Base-by-base conservation (phyloP, 2,888 invertebrate species). In the Adelognathus sp. region DNA sequence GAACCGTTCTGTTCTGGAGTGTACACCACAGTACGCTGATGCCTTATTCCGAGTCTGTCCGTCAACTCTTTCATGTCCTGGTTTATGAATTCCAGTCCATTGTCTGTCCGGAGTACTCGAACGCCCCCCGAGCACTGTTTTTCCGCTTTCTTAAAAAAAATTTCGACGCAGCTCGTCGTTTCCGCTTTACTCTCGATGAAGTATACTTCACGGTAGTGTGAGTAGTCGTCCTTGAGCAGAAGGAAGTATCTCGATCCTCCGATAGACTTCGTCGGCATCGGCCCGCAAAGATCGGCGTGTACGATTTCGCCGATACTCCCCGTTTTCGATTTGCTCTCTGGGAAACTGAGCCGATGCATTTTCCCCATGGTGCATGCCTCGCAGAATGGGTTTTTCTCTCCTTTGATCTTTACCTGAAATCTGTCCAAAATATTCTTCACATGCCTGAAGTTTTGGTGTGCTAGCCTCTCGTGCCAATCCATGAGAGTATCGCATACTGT, bases 211-310 rank as follows among this genome's bases (percentile, higher is more conserved):
- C 73, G 71, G 60, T 69, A 78, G 14, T 75, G 66, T 0, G 56
- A 66, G 31, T 64, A 73, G 24, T 81, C 81, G 21, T 75, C 76
- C 36, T 76, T 81, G 9, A 81, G 24, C 7, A 81, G 21, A 0
- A 79, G 39, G 36, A 70, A 81, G 41, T 76, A 81, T 18, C 69
- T 21, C 1, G 76, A 27, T 16, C 77, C 81, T 2, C 78, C 72
- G 7, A 69, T 14, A 1, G 78, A 80, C 1, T 29, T 44, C 3
- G 54, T 56, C 5, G 58, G 76, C 79, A 81, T 76, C 1, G 63
- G 79, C 9, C 80, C 82, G n/a, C 79, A 76, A 3, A 80, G 52
- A 41, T 82, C 79, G 1, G 74, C 72, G 27, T 80, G 76, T 3
- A 76, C 39, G 3, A 80, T 36, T 27, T 79, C 79, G 1, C 80